Evolutionary conservation across 2,888 invertebrate species (phyloP).

Genomic region (Epirrita christyi): DNA sequence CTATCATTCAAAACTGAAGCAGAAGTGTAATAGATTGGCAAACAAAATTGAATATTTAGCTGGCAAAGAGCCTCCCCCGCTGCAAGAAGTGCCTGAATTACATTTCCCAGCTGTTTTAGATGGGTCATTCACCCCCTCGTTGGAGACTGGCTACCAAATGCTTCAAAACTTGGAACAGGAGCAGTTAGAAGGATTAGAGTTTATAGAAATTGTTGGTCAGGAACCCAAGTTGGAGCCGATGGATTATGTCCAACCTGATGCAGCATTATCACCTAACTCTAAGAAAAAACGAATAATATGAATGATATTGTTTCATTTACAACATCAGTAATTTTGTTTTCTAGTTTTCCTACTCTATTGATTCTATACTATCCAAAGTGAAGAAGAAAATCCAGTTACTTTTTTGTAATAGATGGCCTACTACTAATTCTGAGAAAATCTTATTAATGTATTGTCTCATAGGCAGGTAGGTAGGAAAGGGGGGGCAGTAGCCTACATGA

Average conservation of each 20-base stretch:
- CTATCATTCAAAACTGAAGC: constrained; percentile 69
- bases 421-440: no score
- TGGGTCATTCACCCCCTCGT: constrained; percentile 82
- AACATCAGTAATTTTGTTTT: no score
- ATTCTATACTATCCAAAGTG: no score
- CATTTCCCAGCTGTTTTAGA: constrained; percentile 82
- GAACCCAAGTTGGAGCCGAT: constrained; percentile 76
- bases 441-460: no score
- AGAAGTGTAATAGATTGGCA: constrained; percentile 61
- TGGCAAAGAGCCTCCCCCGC: constrained; percentile 66
- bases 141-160: constrained; percentile 88
- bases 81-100: constrained; percentile 81
- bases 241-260: constrained; percentile 72
- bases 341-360: no score
- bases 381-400: no score
- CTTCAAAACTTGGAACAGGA: constrained; percentile 87
- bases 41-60: constrained; percentile 65
- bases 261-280: constrained; percentile 67
- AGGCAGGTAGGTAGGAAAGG: no score
- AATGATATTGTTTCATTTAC: background rate
- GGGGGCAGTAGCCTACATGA: no score
- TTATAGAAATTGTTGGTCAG: constrained; percentile 71
- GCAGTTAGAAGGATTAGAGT: constrained; percentile 73
- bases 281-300: constrained; percentile 75
- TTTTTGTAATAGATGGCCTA: no score